Evolutionary conservation across 2,888 invertebrate genomes (phyloP), one percentile per base, ranked within the genome.

Genomic region (Drosophila falleni): DNA sequence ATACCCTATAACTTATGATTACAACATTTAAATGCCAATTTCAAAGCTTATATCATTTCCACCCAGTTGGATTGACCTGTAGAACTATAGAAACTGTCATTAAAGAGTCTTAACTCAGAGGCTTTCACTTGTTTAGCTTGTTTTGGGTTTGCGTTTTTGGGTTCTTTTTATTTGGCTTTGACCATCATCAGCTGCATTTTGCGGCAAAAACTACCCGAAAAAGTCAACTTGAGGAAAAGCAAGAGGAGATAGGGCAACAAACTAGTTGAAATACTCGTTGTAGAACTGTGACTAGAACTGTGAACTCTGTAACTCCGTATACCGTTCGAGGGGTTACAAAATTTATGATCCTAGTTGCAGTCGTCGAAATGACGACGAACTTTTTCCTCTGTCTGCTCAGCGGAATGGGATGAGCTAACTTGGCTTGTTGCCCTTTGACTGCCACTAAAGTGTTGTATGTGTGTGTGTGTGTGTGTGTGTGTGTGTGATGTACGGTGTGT

Each of bases 311-410:
- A 13, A 4, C 9, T 26, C 31, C 31, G 44, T 46, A 44, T 42
- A 66, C 16, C 13, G 15, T 15, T 31, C 49, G 16, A 66, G 75
- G 82, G 89, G 82, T 82, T 74, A 87, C 68, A 78, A 85, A 87
- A 89, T 87, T 87, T 89, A 87, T 89, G 87, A 81, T 82, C 73
- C 80, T 65, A 77, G 83, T 81, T 66, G 70, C 65, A 66, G 80
- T 74, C 77, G 60, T 54, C 80, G 81, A 76, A 82, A 87, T 89
- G 87, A 89, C 89, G 85, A 79, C 75, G 82, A 87, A 89, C 74
- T 87, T 87, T 88, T 83, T 85, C 56, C 64, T 29, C 13, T 47
- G 39, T 51, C 29, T 26, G 31, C 10, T n/a, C 31, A 8, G 15
- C 10, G 35, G 19, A 63, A n/a, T 44, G 61, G 66, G 67, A 58